Percentiles rank a stretch among this genome's conserved stretches.
phyloP scores from a whole-genome alignment of 2,888 invertebrate genomes.

The Cecidostiba fungosa region DNA sequence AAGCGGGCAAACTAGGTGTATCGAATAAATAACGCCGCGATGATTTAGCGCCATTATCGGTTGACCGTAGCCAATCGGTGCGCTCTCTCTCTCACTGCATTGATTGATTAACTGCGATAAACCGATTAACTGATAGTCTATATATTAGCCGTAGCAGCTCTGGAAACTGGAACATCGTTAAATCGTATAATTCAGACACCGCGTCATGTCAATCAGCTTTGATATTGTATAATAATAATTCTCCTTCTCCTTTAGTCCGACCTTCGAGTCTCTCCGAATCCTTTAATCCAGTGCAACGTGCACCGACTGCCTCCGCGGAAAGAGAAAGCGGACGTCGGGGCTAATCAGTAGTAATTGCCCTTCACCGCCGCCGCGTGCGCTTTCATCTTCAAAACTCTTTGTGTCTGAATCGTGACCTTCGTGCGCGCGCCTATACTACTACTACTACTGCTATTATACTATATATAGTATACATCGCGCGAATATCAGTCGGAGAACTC shows the following conservation, averaged over 20 bases:
- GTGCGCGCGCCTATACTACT: neutral
- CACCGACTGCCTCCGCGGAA: slow-evolving; percentile 43
- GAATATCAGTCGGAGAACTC: neutral
- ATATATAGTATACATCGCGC: slow-evolving; percentile 27
- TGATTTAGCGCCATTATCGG: slow-evolving; percentile 36
- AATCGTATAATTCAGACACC: neutral
- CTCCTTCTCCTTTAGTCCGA: slow-evolving; percentile 16
- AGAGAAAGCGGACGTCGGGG: slow-evolving; percentile 41
- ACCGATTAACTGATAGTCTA: slow-evolving; percentile 29
- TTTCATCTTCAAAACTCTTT: slow-evolving; percentile 54
- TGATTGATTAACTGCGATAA: slow-evolving; percentile 20
- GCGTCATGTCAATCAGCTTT: neutral
- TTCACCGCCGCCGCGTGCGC: slow-evolving; percentile 36
- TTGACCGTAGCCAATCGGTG: neutral
- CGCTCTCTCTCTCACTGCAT: neutral
- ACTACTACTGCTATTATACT: too few species aligned
- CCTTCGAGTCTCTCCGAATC: neutral
- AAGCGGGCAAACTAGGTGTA: slow-evolving; percentile 26
- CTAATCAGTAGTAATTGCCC: slow-evolving; percentile 72
- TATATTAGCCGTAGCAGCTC: neutral
- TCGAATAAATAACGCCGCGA: slow-evolving; percentile 42
- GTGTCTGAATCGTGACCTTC: slow-evolving; percentile 47
- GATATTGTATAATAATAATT: neutral
- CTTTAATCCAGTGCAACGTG: slow-evolving; percentile 23
- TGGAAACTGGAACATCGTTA: neutral